These are phyloP conservation scores for Parauchenoglanis punctatus DNA, from an alignment of 2,797 vertebrate species.

Conservation along the genomic window DNA sequence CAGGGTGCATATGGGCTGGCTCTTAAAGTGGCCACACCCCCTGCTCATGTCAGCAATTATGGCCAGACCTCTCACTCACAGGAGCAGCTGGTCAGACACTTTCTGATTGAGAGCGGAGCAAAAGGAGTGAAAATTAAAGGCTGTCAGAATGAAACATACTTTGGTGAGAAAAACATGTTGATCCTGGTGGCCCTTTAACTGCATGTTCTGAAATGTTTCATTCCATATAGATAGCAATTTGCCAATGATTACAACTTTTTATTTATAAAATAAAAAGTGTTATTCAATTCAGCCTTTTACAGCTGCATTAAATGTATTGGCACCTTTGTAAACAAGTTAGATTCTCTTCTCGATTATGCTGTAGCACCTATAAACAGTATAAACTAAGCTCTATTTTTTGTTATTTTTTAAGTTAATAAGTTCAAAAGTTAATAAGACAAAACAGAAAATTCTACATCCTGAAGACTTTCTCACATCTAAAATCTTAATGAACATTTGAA, in stretches of 20 bases:
- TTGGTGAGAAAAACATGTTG: slow-evolving; percentile 74
- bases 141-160: slow-evolving; percentile 89
- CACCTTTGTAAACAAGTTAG: neutral
- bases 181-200: neutral
- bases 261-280: too few relatives aligned
- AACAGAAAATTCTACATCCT: too few relatives aligned
- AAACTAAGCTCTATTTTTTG: too few relatives aligned
- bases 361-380: too few relatives aligned
- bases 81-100: slow-evolving; percentile 91
- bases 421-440: too few relatives aligned
- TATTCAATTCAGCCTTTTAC: too few relatives aligned
- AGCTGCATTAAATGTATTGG: neutral
- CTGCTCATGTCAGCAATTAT: slow-evolving; percentile 67
- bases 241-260: neutral
- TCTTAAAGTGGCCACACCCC: slow-evolving; percentile 77
- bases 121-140: slow-evolving; percentile 94
- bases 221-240: neutral
- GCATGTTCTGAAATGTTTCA: neutral
- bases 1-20: slow-evolving; percentile 83
- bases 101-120: slow-evolving; percentile 89
- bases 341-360: too few relatives aligned
- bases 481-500: too few relatives aligned
- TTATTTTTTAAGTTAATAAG: too few relatives aligned
- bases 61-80: slow-evolving; percentile 75
- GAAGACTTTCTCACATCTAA: neutral